Evolutionary conservation across 2,797 vertebrate species (phyloP).

Genomic region (Dipus sagitta): DNA sequence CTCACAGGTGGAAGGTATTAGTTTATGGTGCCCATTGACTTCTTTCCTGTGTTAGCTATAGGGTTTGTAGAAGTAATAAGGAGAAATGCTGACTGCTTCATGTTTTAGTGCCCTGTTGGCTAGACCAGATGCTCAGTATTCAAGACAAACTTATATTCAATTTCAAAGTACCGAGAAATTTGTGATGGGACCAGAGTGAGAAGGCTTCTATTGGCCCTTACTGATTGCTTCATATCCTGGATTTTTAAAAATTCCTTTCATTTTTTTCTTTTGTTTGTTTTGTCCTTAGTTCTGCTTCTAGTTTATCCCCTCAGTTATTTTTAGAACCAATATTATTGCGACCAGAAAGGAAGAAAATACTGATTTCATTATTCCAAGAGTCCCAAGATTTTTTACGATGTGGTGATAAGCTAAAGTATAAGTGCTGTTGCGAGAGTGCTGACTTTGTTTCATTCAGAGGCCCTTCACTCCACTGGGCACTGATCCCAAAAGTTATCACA

Average conservation of each 20-base stretch:
- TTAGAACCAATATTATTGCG: conserved; percentile 45
- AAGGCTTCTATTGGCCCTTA: conserved; percentile 12
- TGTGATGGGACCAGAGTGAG: background rate
- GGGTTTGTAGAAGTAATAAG: conserved; percentile 21
- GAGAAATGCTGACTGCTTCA: background rate
- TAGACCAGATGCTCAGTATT: conserved; percentile 34
- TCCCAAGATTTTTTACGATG: conserved; percentile 4
- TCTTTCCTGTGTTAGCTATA: conserved; percentile 41
- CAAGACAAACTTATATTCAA: conserved; percentile 38
- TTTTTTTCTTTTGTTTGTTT: background rate
- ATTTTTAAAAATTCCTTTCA: conserved; percentile 4
- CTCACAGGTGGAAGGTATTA: conserved; percentile 24
- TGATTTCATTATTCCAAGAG: conserved; percentile 25
- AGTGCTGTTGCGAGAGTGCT: background rate
- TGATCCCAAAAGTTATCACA: conserved; percentile 29
- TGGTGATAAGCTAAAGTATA: conserved; percentile 10
- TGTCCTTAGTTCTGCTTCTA: background rate
- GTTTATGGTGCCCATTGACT: background rate
- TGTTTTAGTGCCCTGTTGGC: background rate
- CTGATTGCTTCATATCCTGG: background rate
- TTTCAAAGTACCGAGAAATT: conserved; percentile 51
- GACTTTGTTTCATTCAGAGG: conserved; percentile 14
- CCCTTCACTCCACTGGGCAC: background rate
- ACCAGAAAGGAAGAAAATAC: background rate
- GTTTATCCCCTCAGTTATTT: background rate